Evolutionary conservation across 2,797 vertebrate species (phyloP).

Genomic region (Clarias fuscus): DNA sequence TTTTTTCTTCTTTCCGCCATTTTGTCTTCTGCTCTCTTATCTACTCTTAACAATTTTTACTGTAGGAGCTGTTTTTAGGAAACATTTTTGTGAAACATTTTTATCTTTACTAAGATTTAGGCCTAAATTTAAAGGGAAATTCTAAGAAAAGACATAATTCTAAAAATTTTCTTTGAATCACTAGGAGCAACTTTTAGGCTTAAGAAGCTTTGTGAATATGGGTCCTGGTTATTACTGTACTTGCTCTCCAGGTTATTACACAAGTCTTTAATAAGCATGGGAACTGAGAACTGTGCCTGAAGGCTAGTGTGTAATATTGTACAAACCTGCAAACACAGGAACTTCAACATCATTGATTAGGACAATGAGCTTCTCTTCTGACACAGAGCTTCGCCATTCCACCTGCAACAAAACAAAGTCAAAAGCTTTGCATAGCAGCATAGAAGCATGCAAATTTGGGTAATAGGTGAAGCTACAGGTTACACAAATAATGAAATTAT

Average conservation of each 20-base stretch:
- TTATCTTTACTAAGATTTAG: no score
- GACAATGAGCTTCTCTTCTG: conserved; percentile 67
- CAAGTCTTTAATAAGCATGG: background rate
- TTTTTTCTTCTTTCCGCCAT: no score
- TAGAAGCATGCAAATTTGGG: background rate
- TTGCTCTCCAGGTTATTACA: background rate
- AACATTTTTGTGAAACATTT: no score
- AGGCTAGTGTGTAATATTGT: background rate
- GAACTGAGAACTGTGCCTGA: background rate
- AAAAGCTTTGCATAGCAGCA: conserved; percentile 8
- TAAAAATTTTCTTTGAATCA: no score
- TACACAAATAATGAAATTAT: background rate
- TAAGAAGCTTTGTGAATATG: no score
- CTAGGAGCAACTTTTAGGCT: no score
- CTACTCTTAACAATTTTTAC: no score
- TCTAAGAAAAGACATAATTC: no score
- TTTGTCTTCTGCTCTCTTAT: no score
- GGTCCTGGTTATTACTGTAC: no score
- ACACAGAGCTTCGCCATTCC: conserved; percentile 73
- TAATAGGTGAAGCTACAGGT: background rate
- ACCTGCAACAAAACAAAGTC: conserved; percentile 64
- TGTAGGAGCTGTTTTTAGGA: no score
- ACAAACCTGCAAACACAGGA: conserved; percentile 68
- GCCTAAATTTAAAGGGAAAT: no score
- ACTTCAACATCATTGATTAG: conserved; percentile 73